phyloP scores from a whole-genome alignment of 2,113 vertebrate genomes.

The Telmatochromis brachygnathus region DNA sequence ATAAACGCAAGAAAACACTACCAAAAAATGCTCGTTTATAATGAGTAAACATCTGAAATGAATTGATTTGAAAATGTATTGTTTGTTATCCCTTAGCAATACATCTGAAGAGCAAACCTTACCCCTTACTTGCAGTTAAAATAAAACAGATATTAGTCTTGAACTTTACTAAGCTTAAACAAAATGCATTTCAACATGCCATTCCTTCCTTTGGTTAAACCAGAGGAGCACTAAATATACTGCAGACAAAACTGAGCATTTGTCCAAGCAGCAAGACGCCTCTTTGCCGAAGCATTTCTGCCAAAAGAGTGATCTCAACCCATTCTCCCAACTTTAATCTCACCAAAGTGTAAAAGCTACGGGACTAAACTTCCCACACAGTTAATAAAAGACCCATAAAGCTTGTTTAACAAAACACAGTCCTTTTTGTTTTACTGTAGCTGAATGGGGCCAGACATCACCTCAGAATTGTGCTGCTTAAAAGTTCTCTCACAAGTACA shows the following conservation, averaged over 20 bases:
- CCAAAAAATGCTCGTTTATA: not conserved
- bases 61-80: not conserved
- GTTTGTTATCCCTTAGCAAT: not conserved
- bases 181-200: not conserved
- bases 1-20: not conserved
- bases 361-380: constrained; percentile 47
- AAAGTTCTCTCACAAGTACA: constrained; percentile 54
- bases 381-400: constrained; percentile 48
- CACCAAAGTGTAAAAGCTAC: constrained; percentile 31
- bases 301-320: constrained; percentile 37
- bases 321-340: constrained; percentile 39
- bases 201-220: not conserved
- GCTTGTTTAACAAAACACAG: constrained; percentile 29
- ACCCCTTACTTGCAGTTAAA: not conserved
- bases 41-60: not conserved
- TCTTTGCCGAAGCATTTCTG: not conserved
- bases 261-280: not conserved
- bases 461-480: constrained; percentile 30
- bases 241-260: not conserved
- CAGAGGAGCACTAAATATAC: not conserved
- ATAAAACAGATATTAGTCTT: not conserved
- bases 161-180: not conserved
- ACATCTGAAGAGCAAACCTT: not conserved
- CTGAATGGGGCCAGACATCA: constrained; percentile 49
- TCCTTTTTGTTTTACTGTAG: constrained; percentile 30